Conservation (phyloP, 1,140 invertebrate species). For the Rhyacophila brunnea region DNA sequence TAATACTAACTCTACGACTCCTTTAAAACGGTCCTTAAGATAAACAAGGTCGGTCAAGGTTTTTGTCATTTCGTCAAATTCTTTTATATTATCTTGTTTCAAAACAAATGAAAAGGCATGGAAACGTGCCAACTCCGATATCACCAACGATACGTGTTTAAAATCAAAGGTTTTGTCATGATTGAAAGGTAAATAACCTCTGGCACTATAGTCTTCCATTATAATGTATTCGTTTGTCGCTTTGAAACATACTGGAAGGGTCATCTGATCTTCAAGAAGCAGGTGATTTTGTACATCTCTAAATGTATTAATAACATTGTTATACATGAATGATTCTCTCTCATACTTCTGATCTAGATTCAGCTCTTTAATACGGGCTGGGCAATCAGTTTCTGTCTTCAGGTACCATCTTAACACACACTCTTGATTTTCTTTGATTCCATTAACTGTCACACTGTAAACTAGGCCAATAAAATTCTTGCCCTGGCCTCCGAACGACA, state of each 20-base stretch:
- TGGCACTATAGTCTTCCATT: constrained; percentile 23
- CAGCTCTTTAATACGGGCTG: constrained; percentile 3
- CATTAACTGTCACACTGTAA: constrained; percentile 17
- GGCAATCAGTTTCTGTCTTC: constrained; percentile 19
- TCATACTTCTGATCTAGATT: constrained; percentile 17
- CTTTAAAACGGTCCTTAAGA: too few species aligned
- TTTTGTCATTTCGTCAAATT: constrained; percentile 32
- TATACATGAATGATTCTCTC: constrained; percentile 26
- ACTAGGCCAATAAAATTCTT: too few species aligned
- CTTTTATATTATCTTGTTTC: constrained; percentile 35
- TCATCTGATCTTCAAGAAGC: constrained; percentile 1
- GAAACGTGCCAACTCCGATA: constrained; percentile 45
- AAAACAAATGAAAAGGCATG: constrained; percentile 45
- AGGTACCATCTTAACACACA: constrained; percentile 11
- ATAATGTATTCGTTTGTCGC: constrained; percentile 14
- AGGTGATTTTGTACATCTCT: constrained; percentile 16
- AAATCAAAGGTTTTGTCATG: constrained; percentile 30
- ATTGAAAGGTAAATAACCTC: constrained; percentile 14
- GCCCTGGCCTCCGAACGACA: too few species aligned
- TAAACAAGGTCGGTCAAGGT: constrained; percentile 6
- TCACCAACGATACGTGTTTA: constrained; percentile 39
- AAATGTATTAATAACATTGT: constrained; percentile 20
- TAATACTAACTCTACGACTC: too few species aligned
- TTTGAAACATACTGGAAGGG: constrained; percentile 13
- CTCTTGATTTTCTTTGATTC: constrained; percentile 14